Base-by-base conservation (phyloP, 2,113 vertebrate species). In the Loxodonta africana region DNA sequence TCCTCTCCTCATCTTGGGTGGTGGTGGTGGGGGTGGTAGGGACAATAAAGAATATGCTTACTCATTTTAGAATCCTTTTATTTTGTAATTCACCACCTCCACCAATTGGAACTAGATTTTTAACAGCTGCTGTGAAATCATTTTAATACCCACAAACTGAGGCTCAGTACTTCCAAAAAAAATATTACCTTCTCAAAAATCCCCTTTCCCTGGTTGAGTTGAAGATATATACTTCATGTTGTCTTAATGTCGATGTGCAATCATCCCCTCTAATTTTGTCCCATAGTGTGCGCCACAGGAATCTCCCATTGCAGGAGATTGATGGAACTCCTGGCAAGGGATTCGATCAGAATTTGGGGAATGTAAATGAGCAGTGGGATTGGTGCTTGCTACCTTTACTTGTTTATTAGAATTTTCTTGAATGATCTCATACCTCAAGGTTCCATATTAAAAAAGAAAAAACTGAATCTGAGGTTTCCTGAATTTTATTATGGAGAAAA, bases 211-310 rank as follows among this genome's bases (percentile, higher is more conserved):
- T 96, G 81, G 65, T 95, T 94, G 80, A 93, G 57, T 28, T 85
- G 84, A 94, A 90, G 77, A 84, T 96, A 62, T 92, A 63, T 69
- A 92, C 84, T 96, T 98, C 95, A 73, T 83, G 91, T 94, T 97
- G 95, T 95, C 96, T 97, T 95, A 97, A 96, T 95, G 84, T 83
- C 23, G 71, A 81, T 97, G 71, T 95, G 89, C 81, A 96, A 96
- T 96, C 93, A 96, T 95, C 57, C 83, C n/a, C 53, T 95, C 87
- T 96, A 96, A 97, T 97, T 95, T 91, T 96, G 71, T 95, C 91
- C 95, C 77, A 96, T 9, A 80, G 83, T 88, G 60, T 78, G 48
- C 93, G 53, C 89, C 89, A 97, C 60, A 85, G 95, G 95, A 97
- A 96, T 90, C 78, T 48, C 87, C 91, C 91, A 97, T 74, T 96